Conservation (phyloP, 2,113 vertebrate species). For the Chlamydotis undulata region DNA sequence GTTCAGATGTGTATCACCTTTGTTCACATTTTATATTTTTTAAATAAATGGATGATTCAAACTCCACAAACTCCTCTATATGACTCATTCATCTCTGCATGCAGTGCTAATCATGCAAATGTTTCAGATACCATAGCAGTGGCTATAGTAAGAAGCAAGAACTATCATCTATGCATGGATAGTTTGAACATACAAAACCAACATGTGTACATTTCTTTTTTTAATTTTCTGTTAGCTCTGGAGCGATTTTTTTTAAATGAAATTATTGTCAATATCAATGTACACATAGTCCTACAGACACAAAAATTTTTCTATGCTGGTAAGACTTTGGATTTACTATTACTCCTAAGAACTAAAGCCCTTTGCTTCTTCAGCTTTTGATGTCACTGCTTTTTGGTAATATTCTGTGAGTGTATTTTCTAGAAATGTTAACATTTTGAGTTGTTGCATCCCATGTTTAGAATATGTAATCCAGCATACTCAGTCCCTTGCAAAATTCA, state of each 20-base stretch:
- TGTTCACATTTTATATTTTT: conserved; percentile 4
- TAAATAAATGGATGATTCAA: conserved; percentile 37
- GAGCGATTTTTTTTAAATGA: not conserved
- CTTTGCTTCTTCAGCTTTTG: not conserved
- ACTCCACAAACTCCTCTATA: conserved; percentile 6
- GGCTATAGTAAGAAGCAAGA: not conserved
- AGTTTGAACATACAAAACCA: conserved; percentile 14
- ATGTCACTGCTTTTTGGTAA: not conserved
- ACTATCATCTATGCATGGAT: not conserved
- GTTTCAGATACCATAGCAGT: not conserved
- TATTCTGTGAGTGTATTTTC: not conserved
- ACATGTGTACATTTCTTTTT: not conserved
- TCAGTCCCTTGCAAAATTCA: not conserved
- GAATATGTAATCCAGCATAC: not conserved
- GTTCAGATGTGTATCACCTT: not conserved
- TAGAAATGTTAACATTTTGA: not conserved
- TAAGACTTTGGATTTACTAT: not conserved
- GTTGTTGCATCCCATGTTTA: not conserved
- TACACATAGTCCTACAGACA: not conserved
- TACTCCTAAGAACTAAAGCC: not conserved
- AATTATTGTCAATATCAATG: not conserved
- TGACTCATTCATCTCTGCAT: conserved; percentile 43
- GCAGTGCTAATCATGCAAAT: conserved; percentile 8
- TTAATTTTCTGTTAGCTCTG: not conserved
- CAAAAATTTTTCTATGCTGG: not conserved